These are phyloP conservation scores for Meda fulgida DNA, from an alignment of 2,797 vertebrate genomes.

Conservation along the genomic window DNA sequence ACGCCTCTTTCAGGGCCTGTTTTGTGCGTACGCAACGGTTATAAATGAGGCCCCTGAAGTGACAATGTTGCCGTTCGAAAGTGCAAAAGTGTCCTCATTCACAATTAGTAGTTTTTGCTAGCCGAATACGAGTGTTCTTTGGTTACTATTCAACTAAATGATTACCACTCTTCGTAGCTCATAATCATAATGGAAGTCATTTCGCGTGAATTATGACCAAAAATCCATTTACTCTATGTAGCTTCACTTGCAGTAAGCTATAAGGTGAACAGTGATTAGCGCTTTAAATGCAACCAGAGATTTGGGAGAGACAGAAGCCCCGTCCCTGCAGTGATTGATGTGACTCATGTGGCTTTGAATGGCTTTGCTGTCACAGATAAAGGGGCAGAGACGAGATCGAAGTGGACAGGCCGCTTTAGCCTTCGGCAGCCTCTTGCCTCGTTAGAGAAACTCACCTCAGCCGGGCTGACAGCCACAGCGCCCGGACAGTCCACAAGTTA, in stretches of 20 bases:
- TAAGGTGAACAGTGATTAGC: conserved; percentile 13
- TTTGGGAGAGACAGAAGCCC: not conserved
- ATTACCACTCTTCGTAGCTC: not conserved
- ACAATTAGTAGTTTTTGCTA: not conserved
- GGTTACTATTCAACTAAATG: not conserved
- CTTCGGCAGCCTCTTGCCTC: conserved; percentile 25
- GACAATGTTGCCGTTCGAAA: not conserved
- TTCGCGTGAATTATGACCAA: not conserved
- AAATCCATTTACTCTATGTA: not conserved
- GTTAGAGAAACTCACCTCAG: conserved; percentile 28
- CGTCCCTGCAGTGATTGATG: conserved; percentile 18
- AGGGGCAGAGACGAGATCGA: conserved; percentile 12
- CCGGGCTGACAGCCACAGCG: conserved; percentile 26
- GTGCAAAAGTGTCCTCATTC: not conserved
- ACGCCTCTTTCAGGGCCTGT: too few relatives aligned
- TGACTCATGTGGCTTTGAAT: conserved; percentile 6
- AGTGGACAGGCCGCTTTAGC: conserved; percentile 23
- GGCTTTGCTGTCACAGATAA: conserved; percentile 23
- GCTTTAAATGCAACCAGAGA: conserved; percentile 11
- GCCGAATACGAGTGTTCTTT: not conserved
- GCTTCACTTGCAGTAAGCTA: not conserved
- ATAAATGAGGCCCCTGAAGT: too few relatives aligned
- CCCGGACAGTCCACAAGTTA: conserved; percentile 19
- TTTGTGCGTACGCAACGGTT: too few relatives aligned
- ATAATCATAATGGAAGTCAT: not conserved